A percentile compares a stretch with the other conserved stretches of the same genome.
Conservation (phyloP, 2,888 invertebrate species). For the Tanytarsus gracilentus region DNA sequence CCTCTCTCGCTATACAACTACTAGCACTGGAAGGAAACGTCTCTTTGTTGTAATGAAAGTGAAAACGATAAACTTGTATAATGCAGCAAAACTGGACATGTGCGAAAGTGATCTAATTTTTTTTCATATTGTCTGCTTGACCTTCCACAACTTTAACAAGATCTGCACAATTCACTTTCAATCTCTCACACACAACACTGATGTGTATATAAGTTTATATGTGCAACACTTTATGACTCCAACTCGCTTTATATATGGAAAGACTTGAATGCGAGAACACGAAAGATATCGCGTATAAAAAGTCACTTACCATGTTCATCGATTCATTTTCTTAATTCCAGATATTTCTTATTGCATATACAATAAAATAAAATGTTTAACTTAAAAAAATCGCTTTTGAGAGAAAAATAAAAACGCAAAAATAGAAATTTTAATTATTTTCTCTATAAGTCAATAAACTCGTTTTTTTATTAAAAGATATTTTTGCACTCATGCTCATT, state of each 20-base stretch:
- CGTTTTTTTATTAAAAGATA: not conserved
- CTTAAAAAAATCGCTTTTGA: no score
- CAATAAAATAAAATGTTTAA: no score
- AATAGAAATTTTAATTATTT: slow-evolving; percentile 26
- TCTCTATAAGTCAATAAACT: slow-evolving; percentile 16
- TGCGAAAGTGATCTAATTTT: no score
- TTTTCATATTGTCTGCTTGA: not conserved
- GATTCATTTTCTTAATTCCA: not conserved
- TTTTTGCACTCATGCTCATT: slow-evolving; percentile 17
- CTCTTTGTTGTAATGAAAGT: no score
- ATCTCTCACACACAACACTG: not conserved
- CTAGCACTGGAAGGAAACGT: no score
- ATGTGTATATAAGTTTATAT: no score
- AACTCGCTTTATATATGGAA: not conserved
- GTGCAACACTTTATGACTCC: no score
- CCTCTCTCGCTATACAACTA: no score
- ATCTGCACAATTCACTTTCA: slow-evolving; percentile 11
- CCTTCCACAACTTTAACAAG: not conserved
- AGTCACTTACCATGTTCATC: slow-evolving; percentile 19
- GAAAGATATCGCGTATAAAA: not conserved
- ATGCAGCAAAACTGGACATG: no score
- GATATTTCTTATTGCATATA: not conserved
- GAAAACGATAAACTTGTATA: no score
- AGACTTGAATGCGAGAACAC: slow-evolving; percentile 21
- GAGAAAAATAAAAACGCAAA: not conserved